Base-by-base conservation (phyloP, 2,888 invertebrate genomes). In the Sesia apiformis region DNA sequence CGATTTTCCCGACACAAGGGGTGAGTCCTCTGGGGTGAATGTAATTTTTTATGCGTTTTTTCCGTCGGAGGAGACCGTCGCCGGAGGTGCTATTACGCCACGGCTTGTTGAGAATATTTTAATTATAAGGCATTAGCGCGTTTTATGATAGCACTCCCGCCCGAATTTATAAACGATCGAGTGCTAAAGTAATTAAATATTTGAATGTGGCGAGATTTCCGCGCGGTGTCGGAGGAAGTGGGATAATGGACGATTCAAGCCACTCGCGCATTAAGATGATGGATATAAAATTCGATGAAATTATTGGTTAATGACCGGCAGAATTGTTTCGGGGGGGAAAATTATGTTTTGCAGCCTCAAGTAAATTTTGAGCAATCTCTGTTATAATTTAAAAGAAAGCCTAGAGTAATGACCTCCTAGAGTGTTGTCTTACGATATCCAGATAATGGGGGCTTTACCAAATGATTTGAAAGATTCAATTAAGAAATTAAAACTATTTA, bases 41-140 rank as follows among this genome's bases (percentile, higher is more conserved):
- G 90, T 90, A 90, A 90, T 90, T 90, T 90, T 90, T 90, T 90
- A 90, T 90, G 90, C 89, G 89, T 88, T 86, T 78, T 89, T 88
- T 82, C 75, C 80, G 74, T 76, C 79, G 78, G 67, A 79, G 80
- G 79, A 82, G 82, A 84, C 82, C 78, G 85, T 82, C 86, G 85
- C 86, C 82, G 77, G 85, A 87, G 87, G 88, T 87, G 88, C 90
- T 88, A 90, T 90, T 90, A 90, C 89, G 85, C 82, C 84, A 89
- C 90, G 90, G 89, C 86, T 88, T 87, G 90, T 90, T 90, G 90
- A 86, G 89, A 89, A 90, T 89, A 89, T 90, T 90, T 90, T 90
- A 90, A 90, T 90, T 90, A 90, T 89, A 88, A 86, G 84, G 89
- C 90, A 88, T 89, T 89, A 89, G 84, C 84, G 85, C 84, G 87